Base-by-base conservation (phyloP, 2,113 vertebrate genomes). In the Cairina moschata region DNA sequence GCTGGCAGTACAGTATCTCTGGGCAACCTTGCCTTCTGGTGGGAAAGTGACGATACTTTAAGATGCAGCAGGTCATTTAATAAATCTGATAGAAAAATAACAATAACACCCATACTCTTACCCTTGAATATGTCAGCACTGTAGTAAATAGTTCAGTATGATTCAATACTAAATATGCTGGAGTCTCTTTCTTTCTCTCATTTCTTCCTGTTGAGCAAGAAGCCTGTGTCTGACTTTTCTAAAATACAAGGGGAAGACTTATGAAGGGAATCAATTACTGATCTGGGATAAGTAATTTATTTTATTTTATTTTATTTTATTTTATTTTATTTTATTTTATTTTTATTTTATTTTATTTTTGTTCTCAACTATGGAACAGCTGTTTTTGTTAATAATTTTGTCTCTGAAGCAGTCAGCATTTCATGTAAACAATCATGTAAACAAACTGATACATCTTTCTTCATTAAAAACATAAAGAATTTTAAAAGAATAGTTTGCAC, bases 361-460 rank as follows among this genome's bases (percentile, higher is more conserved):
- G 25, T 68, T 77, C 65, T 52, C 8, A 55, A 0, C 13, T 65
- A 26, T 29, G 17, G 25, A 90, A 77, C 13, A 77, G 8, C 60
- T 22, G 0, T 44, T 78, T 66, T n/a, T n/a, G 69, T 62, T 16
- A 73, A 50, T 52, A 81, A 60, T 68, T 74, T 13, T 46, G 14
- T 8, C 6, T 55, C n/a, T 4, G 2, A 17, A 31, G 3, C 4
- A 62, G 32, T 40, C 17, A 68, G 3, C 6, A 2, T 66, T 77
- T 82, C 6, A 5, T 42, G n/a, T 32, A 46, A 77, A 29, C 26
- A 54, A 40, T 40, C 40, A 40, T 5, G 40, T 40, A 40, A 40
- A 40, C 40, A 40, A 20, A 73, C 59, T 12, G 9, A 22, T 73
- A n/a, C 0, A 0, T 50, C 16, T 87, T 89, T 18, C 11, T 5